Evolutionary conservation across 2,888 invertebrate species (phyloP).

Genomic region (Congeria kusceri): DNA sequence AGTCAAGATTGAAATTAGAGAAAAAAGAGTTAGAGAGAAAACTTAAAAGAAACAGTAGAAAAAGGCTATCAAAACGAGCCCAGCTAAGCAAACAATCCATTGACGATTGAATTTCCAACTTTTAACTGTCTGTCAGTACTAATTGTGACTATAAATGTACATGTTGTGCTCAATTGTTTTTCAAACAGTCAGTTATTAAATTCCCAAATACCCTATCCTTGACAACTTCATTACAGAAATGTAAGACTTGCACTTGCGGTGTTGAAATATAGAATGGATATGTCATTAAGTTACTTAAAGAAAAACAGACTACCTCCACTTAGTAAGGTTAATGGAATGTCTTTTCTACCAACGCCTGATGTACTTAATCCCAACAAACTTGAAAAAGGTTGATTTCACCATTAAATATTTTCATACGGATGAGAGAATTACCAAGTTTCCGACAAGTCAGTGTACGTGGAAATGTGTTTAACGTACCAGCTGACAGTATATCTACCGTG

Average conservation of each 20-base stretch:
- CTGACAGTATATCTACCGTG: conserved; percentile 36
- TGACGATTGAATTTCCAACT: not conserved
- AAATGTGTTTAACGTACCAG: conserved; percentile 51
- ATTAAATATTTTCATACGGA: conserved; percentile 35
- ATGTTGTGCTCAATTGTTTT: conserved; percentile 37
- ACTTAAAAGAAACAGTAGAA: not conserved
- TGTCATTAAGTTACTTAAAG: conserved; percentile 25
- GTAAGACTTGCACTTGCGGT: too few species aligned
- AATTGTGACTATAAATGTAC: conserved; percentile 34
- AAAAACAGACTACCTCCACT: conserved; percentile 38
- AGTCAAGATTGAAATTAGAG: not conserved
- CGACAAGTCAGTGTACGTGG: conserved; percentile 37
- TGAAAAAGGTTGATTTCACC: conserved; percentile 49
- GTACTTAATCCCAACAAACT: conserved; percentile 18
- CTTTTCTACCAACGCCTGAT: conserved; percentile 35
- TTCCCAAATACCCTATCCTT: not conserved
- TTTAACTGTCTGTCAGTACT: conserved; percentile 2
- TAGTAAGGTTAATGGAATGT: conserved; percentile 12
- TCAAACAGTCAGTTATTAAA: conserved; percentile 28
- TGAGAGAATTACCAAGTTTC: conserved; percentile 43
- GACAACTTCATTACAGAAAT: not conserved
- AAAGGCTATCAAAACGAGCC: not conserved
- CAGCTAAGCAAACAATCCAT: not conserved
- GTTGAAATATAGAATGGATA: conserved; percentile 27
- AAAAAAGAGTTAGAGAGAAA: too few species aligned